Evolutionary conservation across 2,113 vertebrate species (phyloP), one percentile per base, ranked within the genome.

Genomic region (Dicentrarchus labrax): DNA sequence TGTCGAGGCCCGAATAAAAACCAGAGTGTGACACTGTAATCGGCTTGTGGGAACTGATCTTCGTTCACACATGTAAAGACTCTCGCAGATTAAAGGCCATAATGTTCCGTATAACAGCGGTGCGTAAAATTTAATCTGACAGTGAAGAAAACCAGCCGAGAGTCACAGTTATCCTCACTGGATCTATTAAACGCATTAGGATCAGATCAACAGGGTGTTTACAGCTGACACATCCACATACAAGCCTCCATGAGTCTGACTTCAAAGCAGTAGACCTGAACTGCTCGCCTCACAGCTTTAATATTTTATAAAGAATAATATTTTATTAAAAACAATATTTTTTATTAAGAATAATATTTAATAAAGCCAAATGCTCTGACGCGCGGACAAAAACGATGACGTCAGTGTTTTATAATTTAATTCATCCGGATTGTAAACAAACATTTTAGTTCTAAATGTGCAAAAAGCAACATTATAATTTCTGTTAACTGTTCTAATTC

Each of bases 111-210:
- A 2, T 11, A 22, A 81, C 57, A 19, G 64, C 57, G 13, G 39
- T 59, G 82, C 78, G 74, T 45, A 78, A 77, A 86, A 74, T 5
- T 10, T 6, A 39, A 19, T 0, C 17, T 21, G 65, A 47, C 43
- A 12, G 24, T 45, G 71, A 67, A 38, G 53, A 43, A 72, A 72
- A 59, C 0, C 76, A 69, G 47, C 68, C 41, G 43, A 81, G 61
- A 65, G 21, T 51, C 54, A 22, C 22, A 21, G 41, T 50, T n/a
- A n/a, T 53, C 17, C 47, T 41, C 62, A 64, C 17, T 82, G 65
- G 74, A 48, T 72, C 78, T 45, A 50, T 70, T 54, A 80, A 67
- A 62, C 76, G n/a, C 67, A 66, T 48, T 72, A 30, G 68, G 76
- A 66, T 70, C 64, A 39, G 24, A 79, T 39, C 61, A 59, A 4